Percentiles rank a stretch among this genome's conserved stretches.
Conservation (phyloP, 1,140 invertebrate species). For the Lordiphosa mommai region DNA sequence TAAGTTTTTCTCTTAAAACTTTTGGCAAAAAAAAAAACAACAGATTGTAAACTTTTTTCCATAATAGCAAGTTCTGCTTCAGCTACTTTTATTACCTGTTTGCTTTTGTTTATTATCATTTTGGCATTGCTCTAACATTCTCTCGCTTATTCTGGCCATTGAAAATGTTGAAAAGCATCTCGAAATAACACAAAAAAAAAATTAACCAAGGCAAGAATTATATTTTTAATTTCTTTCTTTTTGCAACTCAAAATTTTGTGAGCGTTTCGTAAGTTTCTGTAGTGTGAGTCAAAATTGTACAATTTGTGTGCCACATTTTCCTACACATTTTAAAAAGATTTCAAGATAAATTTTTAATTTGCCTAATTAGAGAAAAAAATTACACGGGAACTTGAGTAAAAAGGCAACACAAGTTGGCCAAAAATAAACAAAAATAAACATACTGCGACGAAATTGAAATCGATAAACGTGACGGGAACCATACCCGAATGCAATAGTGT, state of each 20-base stretch:
- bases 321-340: neutral
- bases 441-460: slow-evolving; percentile 7
- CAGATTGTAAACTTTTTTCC: neutral
- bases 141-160: neutral
- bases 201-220: neutral
- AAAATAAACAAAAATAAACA: slow-evolving; percentile 11
- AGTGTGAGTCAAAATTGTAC: too few species aligned
- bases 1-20: too few species aligned
- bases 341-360: slow-evolving; percentile 14
- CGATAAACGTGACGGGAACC: slow-evolving; percentile 5
- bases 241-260: too few species aligned
- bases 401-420: neutral
- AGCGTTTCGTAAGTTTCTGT: neutral
- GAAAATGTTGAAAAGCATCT: neutral
- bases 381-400: neutral
- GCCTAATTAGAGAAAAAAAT: slow-evolving; percentile 11
- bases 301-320: too few species aligned
- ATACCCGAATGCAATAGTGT: slow-evolving; percentile 2
- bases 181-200: neutral
- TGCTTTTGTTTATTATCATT: neutral
- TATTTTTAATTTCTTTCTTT: neutral
- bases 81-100: neutral
- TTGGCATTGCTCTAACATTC: too few species aligned
- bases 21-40: too few species aligned
- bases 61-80: neutral